These are phyloP conservation scores for Agonopterix arenella DNA, from an alignment of 2,888 invertebrate species.

Conservation along the genomic window DNA sequence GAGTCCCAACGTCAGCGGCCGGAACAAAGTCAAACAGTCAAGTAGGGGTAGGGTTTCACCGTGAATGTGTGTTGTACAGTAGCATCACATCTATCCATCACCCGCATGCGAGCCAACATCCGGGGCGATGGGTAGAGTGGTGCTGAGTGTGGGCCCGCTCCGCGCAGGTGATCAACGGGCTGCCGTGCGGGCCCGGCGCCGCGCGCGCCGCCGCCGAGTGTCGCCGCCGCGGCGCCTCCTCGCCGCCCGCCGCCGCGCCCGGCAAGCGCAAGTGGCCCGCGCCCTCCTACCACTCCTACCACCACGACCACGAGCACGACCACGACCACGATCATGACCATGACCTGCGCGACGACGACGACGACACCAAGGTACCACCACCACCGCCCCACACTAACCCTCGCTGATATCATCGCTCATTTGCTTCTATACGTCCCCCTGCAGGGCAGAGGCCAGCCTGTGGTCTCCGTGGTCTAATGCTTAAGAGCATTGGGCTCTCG, in stretches of 20 bases:
- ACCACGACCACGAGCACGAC: conserved; percentile 35
- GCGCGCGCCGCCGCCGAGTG: conserved; percentile 54
- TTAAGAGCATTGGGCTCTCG: too few species aligned
- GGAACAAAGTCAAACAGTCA: too few species aligned
- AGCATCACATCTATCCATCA: conserved; percentile 11
- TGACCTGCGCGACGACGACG: conserved; percentile 41
- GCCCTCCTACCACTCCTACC: conserved; percentile 63
- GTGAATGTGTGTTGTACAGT: conserved; percentile 7
- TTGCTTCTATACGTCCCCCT: too few species aligned
- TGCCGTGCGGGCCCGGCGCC: conserved; percentile 13
- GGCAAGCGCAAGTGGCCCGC: conserved; percentile 85
- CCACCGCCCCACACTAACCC: conserved; percentile 2
- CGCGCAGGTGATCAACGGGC: conserved; percentile 63
- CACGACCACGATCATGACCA: conserved; percentile 38
- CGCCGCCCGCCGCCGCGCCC: conserved; percentile 74
- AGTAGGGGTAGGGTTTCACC: conserved; percentile 3
- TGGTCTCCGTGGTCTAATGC: too few species aligned
- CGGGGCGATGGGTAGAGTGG: not conserved
- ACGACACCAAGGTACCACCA: conserved; percentile 57
- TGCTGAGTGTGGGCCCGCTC: conserved; percentile 5
- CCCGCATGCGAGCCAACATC: conserved; percentile 7
- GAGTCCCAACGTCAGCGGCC: too few species aligned
- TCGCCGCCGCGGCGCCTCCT: conserved; percentile 60
- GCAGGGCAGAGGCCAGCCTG: too few species aligned
- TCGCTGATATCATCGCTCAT: too few species aligned